These are phyloP conservation scores for Ectobius pallidus DNA, from an alignment of 2,888 invertebrate species.

Conservation along the genomic window DNA sequence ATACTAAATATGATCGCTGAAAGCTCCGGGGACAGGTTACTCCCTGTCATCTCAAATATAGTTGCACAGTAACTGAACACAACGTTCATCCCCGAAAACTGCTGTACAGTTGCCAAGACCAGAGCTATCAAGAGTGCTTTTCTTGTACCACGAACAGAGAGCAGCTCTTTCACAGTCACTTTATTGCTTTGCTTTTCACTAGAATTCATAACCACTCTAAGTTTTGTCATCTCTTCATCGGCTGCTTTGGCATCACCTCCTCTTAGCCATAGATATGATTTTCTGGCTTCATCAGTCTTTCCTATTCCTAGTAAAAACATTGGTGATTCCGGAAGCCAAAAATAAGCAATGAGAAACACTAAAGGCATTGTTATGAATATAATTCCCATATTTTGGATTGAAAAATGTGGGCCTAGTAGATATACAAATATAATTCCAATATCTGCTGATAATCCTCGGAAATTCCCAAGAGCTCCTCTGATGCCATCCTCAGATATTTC, in stretches of 20 bases:
- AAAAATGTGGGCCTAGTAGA: conserved; percentile 58
- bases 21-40: conserved; percentile 47
- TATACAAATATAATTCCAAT: conserved; percentile 58
- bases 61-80: conserved; percentile 52
- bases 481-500: conserved; percentile 65
- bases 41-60: conserved; percentile 50
- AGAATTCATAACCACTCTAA: conserved; percentile 46
- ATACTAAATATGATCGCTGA: conserved; percentile 56
- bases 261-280: conserved; percentile 48
- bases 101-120: conserved; percentile 55
- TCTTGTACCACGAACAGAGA: conserved; percentile 3
- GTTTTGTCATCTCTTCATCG: conserved; percentile 48
- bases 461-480: conserved; percentile 63
- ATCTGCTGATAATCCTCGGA: conserved; percentile 61
- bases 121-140: conserved; percentile 52
- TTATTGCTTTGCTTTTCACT: background rate
- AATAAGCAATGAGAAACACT: conserved; percentile 56
- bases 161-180: conserved; percentile 45
- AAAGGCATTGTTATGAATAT: conserved; percentile 59
- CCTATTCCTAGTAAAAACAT: conserved; percentile 58
- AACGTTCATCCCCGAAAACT: conserved; percentile 56
- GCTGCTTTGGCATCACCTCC: conserved; percentile 45
- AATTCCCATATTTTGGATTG: conserved; percentile 60
- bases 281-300: conserved; percentile 55
- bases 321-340: conserved; percentile 66